These are phyloP conservation scores for Pristionchus maxplancki DNA, from an alignment of 2,888 invertebrate genomes.

Conservation along the genomic window DNA sequence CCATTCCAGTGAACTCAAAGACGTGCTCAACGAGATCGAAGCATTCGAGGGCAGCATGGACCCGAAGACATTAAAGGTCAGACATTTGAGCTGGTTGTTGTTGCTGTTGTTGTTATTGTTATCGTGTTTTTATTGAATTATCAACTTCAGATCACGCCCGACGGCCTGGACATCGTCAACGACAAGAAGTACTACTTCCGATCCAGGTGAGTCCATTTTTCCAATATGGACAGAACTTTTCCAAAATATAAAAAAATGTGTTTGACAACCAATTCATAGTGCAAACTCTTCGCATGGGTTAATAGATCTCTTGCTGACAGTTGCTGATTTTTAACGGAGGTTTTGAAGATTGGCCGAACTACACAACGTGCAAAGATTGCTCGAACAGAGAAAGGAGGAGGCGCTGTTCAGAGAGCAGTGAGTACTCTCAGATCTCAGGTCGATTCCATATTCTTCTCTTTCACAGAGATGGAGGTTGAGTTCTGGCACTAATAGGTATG, in stretches of 20 bases:
- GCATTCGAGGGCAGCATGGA: slow-evolving; percentile 24
- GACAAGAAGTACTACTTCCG: slow-evolving; percentile 51
- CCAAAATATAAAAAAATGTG: neutral
- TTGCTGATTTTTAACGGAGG: too few species aligned
- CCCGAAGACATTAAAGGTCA: neutral
- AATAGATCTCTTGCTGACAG: too few species aligned
- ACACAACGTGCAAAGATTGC: slow-evolving; percentile 32
- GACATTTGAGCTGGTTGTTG: too few species aligned
- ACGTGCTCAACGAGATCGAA: slow-evolving; percentile 46
- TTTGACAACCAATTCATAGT: too few species aligned
- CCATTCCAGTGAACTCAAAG: slow-evolving; percentile 39
- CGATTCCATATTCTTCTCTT: too few species aligned
- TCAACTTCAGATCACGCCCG: neutral
- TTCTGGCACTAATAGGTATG: too few species aligned
- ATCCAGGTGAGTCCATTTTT: neutral
- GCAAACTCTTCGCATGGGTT: too few species aligned
- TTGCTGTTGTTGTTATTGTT: too few species aligned
- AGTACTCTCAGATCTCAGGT: too few species aligned
- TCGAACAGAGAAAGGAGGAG: slow-evolving; percentile 45
- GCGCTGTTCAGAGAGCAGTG: slow-evolving; percentile 43
- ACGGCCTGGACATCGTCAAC: slow-evolving; percentile 8
- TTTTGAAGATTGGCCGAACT: slow-evolving; percentile 21
- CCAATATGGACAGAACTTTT: neutral
- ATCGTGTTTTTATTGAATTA: too few species aligned
- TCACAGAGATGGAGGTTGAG: too few species aligned